A percentile compares a stretch with the other conserved stretches of the same genome.
These are phyloP conservation scores for Leptinotarsa texana DNA, from an alignment of 1,140 invertebrate genomes.

Conservation along the genomic window DNA sequence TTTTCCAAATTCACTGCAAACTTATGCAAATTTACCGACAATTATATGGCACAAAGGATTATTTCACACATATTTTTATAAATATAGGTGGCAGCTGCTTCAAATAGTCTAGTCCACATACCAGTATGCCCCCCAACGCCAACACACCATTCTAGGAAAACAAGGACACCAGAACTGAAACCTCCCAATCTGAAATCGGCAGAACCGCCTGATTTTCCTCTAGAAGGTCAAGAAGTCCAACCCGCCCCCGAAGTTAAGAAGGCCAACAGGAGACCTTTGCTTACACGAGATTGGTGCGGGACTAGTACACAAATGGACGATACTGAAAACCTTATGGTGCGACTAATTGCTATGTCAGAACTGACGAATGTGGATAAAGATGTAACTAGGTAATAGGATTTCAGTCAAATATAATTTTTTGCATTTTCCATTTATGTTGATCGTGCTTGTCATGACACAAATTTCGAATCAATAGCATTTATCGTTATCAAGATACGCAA, in stretches of 20 bases:
- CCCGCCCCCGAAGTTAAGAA: slow-evolving; percentile 50
- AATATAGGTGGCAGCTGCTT: slow-evolving; percentile 25
- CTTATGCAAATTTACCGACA: too few species aligned
- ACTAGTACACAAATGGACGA: slow-evolving; percentile 13
- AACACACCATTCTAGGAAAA: slow-evolving; percentile 74
- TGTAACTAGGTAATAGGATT: neutral
- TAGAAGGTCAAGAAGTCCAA: slow-evolving; percentile 55
- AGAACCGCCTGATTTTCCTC: slow-evolving; percentile 37
- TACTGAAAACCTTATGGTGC: slow-evolving; percentile 41
- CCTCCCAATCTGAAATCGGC: slow-evolving; percentile 56
- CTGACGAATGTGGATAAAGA: slow-evolving; percentile 40
- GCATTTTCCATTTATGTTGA: neutral
- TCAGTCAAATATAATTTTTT: too few species aligned
- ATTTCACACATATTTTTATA: too few species aligned
- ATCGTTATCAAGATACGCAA: too few species aligned
- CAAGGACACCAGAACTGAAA: slow-evolving; percentile 57
- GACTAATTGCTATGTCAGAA: slow-evolving; percentile 42
- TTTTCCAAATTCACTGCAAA: too few species aligned
- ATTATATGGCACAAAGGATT: too few species aligned
- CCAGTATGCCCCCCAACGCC: slow-evolving; percentile 76
- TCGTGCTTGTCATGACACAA: too few species aligned
- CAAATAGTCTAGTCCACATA: slow-evolving; percentile 39
- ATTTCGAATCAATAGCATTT: too few species aligned
- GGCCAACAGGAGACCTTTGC: slow-evolving; percentile 50
- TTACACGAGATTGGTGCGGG: slow-evolving; percentile 39